Base-by-base conservation (phyloP, 1,140 invertebrate species). In the Euborellia annulipes region DNA sequence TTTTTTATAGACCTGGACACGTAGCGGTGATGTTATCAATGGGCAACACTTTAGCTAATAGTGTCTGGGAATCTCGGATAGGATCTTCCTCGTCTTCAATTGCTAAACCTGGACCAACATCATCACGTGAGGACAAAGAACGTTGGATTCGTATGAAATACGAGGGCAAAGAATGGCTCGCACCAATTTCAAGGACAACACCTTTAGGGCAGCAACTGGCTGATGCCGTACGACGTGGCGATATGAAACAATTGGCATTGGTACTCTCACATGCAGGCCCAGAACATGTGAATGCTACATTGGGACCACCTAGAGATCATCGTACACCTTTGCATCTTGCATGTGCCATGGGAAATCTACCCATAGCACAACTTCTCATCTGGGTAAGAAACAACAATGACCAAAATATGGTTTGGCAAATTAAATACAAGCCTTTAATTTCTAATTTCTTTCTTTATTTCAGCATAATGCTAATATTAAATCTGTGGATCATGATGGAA, bases 21-120 rank as follows among this genome's bases (percentile, higher is more conserved):
- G 71, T 94, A 16, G 82, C 79, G 55, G 89, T 97, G 0, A 95
- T 98, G 90, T 71, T 90, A 54, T 77, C 84, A 0, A 76, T 97
- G 54, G 93, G 93, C 27, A 98, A 98, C 62, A 71, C 75, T 43
- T 63, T 89, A 51, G 87, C 85, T 0, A 98, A 98, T 64, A 82
- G 80, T 7, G 82, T 98, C 36, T 98, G 91, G 89, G 93, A 98
- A 65, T 78, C 78, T 46, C 44, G 22, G 19, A 14, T 16, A 16
- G 13, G 13, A 4, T 44, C 36, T 7, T 14, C 36, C 13, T 67
- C 74, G 6, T 67, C 75, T 22, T 72, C 75, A n/a, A 68, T 79
- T 52, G 68, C 69, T 14, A 93, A 91, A 64, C 73, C 70, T 9
- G 58, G 56, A 7, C 62, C 67, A 4, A 67, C 63, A 37, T 72